phyloP scores from a whole-genome alignment of 2,888 invertebrate species.

The Phymatocera aterrima region DNA sequence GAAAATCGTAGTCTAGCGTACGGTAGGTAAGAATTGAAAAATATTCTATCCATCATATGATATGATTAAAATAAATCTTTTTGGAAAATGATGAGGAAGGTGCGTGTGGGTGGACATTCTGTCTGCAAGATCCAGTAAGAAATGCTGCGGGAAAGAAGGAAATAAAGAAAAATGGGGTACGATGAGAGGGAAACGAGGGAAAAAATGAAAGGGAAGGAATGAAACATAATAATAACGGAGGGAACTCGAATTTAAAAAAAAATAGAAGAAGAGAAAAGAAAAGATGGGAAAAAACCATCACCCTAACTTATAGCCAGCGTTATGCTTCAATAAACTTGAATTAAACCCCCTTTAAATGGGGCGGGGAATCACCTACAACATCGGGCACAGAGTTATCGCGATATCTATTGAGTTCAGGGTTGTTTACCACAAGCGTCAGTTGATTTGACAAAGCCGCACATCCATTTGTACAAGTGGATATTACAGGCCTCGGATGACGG shows the following conservation, averaged over 20 bases:
- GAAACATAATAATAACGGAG: not conserved
- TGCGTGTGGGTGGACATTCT: too few relatives aligned
- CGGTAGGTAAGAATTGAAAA: too few relatives aligned
- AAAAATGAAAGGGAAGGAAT: not conserved
- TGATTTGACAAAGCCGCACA: slow-evolving; percentile 74
- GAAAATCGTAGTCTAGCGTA: too few relatives aligned
- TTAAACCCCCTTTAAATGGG: slow-evolving; percentile 37
- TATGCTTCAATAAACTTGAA: slow-evolving; percentile 33
- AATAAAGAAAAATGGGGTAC: not conserved
- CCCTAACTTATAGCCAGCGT: not conserved
- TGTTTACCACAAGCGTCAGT: slow-evolving; percentile 68
- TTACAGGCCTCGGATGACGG: slow-evolving; percentile 65
- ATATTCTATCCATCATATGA: too few relatives aligned
- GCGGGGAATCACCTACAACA: slow-evolving; percentile 28
- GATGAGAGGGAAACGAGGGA: not conserved
- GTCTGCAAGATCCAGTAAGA: too few relatives aligned
- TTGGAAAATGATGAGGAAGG: not conserved
- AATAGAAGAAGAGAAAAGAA: not conserved
- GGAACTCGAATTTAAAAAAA: not conserved
- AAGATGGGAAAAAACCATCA: slow-evolving; percentile 9
- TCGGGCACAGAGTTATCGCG: slow-evolving; percentile 8
- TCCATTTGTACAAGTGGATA: slow-evolving; percentile 73
- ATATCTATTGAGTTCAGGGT: slow-evolving; percentile 48
- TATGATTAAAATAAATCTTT: not conserved
- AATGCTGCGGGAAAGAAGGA: too few relatives aligned